Conservation (phyloP, 2,797 vertebrate genomes). For the Otus scops region DNA sequence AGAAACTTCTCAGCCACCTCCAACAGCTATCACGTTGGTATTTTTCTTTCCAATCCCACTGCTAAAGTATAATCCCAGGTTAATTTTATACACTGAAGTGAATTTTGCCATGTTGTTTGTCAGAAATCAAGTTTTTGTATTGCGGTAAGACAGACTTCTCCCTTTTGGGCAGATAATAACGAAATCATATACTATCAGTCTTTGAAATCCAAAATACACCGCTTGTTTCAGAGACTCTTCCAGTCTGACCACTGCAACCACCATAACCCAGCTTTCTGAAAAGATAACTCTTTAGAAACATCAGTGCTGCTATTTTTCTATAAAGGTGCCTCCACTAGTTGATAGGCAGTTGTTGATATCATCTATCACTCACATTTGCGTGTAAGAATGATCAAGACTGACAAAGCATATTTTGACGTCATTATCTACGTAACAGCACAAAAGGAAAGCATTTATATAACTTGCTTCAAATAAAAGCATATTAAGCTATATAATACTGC, state of each 20-base stretch:
- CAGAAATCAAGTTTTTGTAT: neutral
- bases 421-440: neutral
- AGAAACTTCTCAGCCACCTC: neutral
- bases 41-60: neutral
- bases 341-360: neutral
- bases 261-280: neutral
- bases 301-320: neutral
- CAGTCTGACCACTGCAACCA: neutral
- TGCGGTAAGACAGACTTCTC: neutral
- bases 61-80: neutral
- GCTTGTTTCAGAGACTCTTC: neutral
- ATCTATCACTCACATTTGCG: neutral
- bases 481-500: neutral
- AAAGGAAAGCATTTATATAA: neutral
- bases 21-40: accelerated
- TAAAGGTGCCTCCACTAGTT: neutral
- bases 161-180: neutral
- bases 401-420: neutral
- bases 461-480: neutral
- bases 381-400: neutral
- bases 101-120: neutral
- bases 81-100: neutral
- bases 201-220: neutral
- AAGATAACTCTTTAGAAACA: neutral
- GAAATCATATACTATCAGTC: neutral